phyloP scores from a whole-genome alignment of 2,797 vertebrate species.

The Eupleurogrammus muticus region DNA sequence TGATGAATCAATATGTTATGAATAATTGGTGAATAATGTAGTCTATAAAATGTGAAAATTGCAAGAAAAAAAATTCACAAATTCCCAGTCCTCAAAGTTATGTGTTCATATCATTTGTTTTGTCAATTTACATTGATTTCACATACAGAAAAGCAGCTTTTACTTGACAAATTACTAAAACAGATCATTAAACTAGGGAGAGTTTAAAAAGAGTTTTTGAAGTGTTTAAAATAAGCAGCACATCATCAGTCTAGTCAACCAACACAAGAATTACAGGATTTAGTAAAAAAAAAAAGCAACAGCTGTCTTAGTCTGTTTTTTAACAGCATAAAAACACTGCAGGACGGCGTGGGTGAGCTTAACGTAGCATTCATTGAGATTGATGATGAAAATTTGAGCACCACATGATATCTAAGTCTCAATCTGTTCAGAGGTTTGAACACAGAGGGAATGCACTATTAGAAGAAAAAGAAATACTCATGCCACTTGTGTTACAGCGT shows the following conservation, averaged over 20 bases:
- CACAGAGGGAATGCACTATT: background rate
- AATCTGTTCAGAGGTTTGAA: background rate
- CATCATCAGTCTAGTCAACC: too few relatives aligned
- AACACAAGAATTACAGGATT: background rate
- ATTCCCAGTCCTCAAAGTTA: background rate
- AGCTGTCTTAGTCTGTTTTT: constrained; percentile 12
- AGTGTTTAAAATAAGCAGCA: background rate
- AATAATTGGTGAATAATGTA: background rate
- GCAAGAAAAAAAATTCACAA: background rate
- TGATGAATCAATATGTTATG: background rate
- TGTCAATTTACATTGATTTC: too few relatives aligned
- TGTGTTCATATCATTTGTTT: background rate
- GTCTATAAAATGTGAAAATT: background rate
- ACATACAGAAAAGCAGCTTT: background rate
- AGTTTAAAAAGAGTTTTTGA: too few relatives aligned
- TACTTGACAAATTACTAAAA: background rate
- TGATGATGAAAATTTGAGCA: background rate
- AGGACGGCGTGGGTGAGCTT: constrained; percentile 12
- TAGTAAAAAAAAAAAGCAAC: background rate
- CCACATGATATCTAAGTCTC: background rate
- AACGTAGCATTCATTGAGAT: background rate
- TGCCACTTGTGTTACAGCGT: background rate
- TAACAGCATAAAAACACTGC: constrained; percentile 23
- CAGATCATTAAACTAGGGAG: background rate
- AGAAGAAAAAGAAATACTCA: too few relatives aligned